Conservation (phyloP, 2,797 vertebrate species). For the Todus mexicanus region DNA sequence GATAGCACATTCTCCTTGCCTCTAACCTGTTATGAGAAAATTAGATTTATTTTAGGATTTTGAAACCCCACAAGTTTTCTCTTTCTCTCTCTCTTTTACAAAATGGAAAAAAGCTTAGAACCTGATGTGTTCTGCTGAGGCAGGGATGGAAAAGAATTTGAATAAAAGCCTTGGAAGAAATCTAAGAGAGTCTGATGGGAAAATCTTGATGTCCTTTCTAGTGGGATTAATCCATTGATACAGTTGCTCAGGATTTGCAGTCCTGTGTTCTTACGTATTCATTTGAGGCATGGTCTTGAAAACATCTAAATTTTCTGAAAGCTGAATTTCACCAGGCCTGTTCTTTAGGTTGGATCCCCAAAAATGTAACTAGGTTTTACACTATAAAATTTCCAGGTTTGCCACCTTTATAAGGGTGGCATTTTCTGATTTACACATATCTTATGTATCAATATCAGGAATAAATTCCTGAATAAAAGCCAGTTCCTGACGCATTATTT, state of each 20-base stretch:
- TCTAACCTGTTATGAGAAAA: background rate
- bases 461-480: background rate
- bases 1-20: background rate
- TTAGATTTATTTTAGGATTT: background rate
- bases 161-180: background rate
- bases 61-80: background rate
- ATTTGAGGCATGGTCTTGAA: background rate
- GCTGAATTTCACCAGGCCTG: background rate
- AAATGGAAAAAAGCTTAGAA: background rate
- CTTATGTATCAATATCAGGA: background rate
- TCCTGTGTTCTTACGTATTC: background rate
- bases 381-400: background rate
- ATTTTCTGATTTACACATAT: background rate
- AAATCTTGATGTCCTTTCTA: constrained; percentile 3
- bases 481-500: background rate
- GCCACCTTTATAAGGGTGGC: background rate
- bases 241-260: background rate
- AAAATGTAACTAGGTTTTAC: background rate
- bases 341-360: background rate
- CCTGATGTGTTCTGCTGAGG: background rate
- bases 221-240: background rate
- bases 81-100: background rate
- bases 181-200: background rate
- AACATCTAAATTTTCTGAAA: background rate
- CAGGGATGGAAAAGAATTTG: background rate